Evolutionary conservation across 2,113 vertebrate species (phyloP).

Genomic region (Manacus vitellinus): DNA sequence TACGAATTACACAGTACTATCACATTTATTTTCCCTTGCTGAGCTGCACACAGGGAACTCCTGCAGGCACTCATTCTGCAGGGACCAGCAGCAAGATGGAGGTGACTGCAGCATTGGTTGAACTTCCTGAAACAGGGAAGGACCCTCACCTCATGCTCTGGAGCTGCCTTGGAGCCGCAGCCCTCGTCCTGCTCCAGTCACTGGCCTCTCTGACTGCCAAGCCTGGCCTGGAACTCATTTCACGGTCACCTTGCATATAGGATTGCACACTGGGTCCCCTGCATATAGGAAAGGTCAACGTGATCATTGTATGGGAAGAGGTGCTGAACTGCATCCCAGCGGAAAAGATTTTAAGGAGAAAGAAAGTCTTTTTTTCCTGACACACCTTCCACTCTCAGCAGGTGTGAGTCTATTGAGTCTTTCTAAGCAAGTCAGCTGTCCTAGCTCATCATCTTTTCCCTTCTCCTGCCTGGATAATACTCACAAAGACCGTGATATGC

Average conservation of each 20-base stretch:
- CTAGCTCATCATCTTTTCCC: background rate
- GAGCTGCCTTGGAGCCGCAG: background rate
- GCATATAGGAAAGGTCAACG: accelerated
- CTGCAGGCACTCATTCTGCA: background rate
- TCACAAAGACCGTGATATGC: accelerated
- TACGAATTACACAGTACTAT: background rate
- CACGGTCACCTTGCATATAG: accelerated
- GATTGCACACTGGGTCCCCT: accelerated
- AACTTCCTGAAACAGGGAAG: background rate
- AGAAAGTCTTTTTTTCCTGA: background rate
- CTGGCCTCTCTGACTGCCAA: too few species aligned
- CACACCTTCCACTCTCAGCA: accelerated
- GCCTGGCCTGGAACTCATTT: background rate
- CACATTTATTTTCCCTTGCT: background rate
- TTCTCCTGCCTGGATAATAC: background rate
- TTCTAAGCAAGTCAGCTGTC: background rate
- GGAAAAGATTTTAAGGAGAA: background rate
- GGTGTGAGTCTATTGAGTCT: background rate
- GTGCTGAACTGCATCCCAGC: background rate
- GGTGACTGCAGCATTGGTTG: accelerated
- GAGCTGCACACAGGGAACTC: background rate
- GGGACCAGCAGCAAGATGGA: background rate
- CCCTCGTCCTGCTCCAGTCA: background rate
- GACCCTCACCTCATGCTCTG: background rate
- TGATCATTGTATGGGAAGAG: accelerated